Base-by-base conservation (phyloP, 2,797 vertebrate species). In the Malacoctenus gilli region DNA sequence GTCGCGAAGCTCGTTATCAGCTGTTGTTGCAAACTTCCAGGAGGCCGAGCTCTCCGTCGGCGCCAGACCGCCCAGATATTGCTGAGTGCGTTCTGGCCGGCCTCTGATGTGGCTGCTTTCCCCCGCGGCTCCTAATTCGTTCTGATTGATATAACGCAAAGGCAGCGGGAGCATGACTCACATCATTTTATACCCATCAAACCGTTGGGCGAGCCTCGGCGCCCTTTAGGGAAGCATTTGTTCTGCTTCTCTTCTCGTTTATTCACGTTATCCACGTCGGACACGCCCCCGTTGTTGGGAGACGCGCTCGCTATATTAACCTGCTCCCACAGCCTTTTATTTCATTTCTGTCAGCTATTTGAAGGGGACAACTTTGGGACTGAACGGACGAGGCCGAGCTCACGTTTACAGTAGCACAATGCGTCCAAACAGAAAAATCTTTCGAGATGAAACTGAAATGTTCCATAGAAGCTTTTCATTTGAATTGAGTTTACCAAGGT, bases 251-350 rank as follows among this genome's bases (percentile, higher is more conserved):
- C 32, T 41, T 19, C 23, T 36, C 38, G 30, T 34, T 65, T 44
- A 50, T 59, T 65, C 34, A 40, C 15, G 14, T 36, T 51, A 23
- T 42, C 44, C 21, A 52, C 35, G 12, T 62, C 41, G 40, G 43
- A 19, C 37, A 39, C 37, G 18, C 53, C 43, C 22, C 41, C 48
- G 48, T 19, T 25, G 25, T 14, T 50, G 44, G 15, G n/a, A 34
- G 9, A 34, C 30, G 28, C 31, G 12, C 31, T 54, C 50, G n/a
- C n/a, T n/a, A n/a, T n/a, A n/a, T n/a, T n/a, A n/a, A n/a, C n/a
- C n/a, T n/a, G n/a, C n/a, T n/a, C n/a, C n/a, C n/a, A n/a, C n/a
- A n/a, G n/a, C n/a, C n/a, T n/a, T n/a, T n/a, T n/a, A n/a, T n/a
- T n/a, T n/a, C n/a, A n/a, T n/a, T n/a, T n/a, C n/a, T n/a, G n/a